These are phyloP conservation scores for Philantomba maxwellii DNA, from an alignment of 2,113 vertebrate genomes.

Conservation along the genomic window DNA sequence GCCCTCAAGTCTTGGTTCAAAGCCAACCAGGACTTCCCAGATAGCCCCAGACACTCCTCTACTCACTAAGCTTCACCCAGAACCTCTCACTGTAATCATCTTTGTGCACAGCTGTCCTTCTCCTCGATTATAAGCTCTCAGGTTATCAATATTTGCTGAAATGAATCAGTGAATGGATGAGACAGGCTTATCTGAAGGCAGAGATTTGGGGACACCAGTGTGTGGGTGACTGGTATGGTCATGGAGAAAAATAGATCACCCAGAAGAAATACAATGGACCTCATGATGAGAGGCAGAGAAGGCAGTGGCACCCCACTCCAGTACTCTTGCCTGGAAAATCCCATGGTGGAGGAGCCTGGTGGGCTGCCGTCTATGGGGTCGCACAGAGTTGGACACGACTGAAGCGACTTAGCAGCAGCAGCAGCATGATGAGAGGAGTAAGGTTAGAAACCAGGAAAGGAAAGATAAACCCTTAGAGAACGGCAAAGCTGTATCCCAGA, in stretches of 20 bases:
- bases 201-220: neutral
- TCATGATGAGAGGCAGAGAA: neutral
- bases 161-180: neutral
- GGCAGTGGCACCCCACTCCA: no score
- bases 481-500: neutral
- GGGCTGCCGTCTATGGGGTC: no score
- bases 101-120: neutral
- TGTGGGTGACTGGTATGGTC: neutral
- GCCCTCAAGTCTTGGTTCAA: neutral
- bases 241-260: neutral
- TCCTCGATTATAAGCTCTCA: neutral
- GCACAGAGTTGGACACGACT: no score
- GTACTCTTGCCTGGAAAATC: no score
- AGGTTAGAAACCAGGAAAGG: neutral
- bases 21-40: neutral
- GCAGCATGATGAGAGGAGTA: neutral
- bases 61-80: neutral
- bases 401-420: no score
- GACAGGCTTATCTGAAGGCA: neutral
- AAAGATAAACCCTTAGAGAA: neutral
- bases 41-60: neutral
- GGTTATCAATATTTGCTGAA: neutral
- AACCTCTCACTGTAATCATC: neutral
- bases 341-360: no score
- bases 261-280: neutral